Evolutionary conservation across 2,888 invertebrate genomes (phyloP), one percentile per base, ranked within the genome.

Genomic region (Zygaena filipendulae): DNA sequence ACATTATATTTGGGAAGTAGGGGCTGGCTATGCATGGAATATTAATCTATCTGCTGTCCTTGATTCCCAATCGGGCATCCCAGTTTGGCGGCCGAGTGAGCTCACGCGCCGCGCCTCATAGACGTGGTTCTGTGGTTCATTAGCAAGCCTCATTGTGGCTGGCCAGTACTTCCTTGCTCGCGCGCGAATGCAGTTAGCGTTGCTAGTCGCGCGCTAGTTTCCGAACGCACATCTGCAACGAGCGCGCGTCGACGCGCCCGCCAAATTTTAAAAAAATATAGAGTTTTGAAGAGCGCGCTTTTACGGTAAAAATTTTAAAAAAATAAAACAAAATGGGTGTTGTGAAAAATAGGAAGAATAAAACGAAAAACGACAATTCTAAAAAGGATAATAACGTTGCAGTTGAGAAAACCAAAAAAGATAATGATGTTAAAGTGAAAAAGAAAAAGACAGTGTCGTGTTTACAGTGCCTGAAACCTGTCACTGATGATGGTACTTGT

Each of bases 401-500:
- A 23, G 71, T 70, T 40, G 67, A 63, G 19, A 72, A 74, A 53
- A 38, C 56, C 30, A 70, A 70, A 48, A 70, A 70, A 48, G 59
- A 62, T 44, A 59, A 59, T 42, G 58, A 60, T 35, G 64, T 52
- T 43, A 77, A 75, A 72, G 68, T 68, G 62, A 77, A 75, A 61
- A 77, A 75, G 63, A 79, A 77, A 67, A 75, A 63, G 43, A 59
- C 54, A 47, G 70, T 79, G 59, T 79, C 79, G 56, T 79, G 79
- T 60, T 74, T 79, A 63, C 79, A 79, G 63, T 79, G 79, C 58
- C 67, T 79, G 62, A 79, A 74, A 50, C 16, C 16, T 16, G 38
- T 62, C 77, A 20, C 61, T 62, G 74, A 79, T 43, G 77, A 77
- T 49, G 77, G 77, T 77, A 70, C 43, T 45, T 39, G 34, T 34